These are phyloP conservation scores for Atrina japonica DNA, from an alignment of 2,888 invertebrate species.

Conservation along the genomic window DNA sequence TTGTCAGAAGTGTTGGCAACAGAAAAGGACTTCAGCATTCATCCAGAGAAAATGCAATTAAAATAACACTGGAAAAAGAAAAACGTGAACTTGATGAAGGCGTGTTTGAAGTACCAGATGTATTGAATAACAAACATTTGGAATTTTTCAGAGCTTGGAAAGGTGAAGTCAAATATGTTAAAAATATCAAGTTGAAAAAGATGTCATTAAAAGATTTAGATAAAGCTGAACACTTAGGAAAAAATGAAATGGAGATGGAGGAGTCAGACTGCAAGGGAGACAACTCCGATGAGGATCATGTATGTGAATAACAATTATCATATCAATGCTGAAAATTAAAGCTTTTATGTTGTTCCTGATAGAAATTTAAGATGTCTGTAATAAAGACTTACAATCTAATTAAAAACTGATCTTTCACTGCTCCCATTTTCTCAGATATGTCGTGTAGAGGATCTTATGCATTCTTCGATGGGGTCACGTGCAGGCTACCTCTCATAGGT, in stretches of 20 bases:
- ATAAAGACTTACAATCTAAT: too few species aligned
- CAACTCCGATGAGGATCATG: too few species aligned
- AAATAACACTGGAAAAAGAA: conserved; percentile 88
- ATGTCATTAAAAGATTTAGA: conserved; percentile 56
- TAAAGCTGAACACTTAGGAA: not conserved
- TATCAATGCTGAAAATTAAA: too few species aligned
- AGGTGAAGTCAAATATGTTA: conserved; percentile 66
- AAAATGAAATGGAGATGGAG: not conserved
- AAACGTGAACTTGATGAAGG: conserved; percentile 88
- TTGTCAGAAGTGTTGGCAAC: conserved; percentile 89
- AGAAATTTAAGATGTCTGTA: too few species aligned
- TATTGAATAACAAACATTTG: conserved; percentile 85
- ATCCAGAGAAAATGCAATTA: conserved; percentile 89
- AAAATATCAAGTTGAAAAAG: conserved; percentile 68
- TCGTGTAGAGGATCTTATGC: too few species aligned
- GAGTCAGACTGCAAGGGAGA: not conserved
- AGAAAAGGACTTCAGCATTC: conserved; percentile 90
- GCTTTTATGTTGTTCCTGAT: too few species aligned
- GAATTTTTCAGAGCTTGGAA: conserved; percentile 82
- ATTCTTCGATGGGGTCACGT: too few species aligned
- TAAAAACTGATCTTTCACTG: too few species aligned
- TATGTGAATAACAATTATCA: too few species aligned
- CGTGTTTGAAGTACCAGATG: conserved; percentile 90
- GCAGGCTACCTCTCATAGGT: too few species aligned
- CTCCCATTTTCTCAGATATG: too few species aligned